Evolutionary conservation across 2,113 vertebrate species (phyloP).

Genomic region (Hiodon alosoides): DNA sequence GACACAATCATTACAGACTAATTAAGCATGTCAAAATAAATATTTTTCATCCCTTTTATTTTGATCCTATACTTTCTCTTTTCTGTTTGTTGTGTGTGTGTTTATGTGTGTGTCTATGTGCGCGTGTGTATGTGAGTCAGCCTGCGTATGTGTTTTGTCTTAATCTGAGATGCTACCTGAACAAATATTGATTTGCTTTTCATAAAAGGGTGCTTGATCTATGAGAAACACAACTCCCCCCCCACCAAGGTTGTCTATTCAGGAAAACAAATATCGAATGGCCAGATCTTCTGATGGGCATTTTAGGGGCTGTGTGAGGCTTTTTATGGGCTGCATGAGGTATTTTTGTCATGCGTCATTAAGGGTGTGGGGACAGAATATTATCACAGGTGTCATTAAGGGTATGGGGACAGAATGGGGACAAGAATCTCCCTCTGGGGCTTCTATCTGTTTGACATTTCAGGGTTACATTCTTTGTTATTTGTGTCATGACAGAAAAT

Average conservation of each 20-base stretch:
- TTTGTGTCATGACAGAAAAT: no score
- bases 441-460: no score
- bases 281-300: neutral
- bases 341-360: no score
- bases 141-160: neutral
- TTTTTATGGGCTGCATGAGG: no score
- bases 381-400: no score
- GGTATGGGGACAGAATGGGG: no score
- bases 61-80: neutral
- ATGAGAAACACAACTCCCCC: slow-evolving; percentile 42
- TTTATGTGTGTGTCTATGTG: slow-evolving; percentile 10
- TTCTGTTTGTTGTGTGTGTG: neutral
- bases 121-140: slow-evolving; percentile 4
- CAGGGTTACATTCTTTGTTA: no score
- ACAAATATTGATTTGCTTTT: slow-evolving; percentile 62
- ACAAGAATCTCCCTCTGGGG: no score
- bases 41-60: neutral
- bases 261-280: slow-evolving; percentile 20
- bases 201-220: slow-evolving; percentile 59
- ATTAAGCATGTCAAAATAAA: neutral
- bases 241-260: slow-evolving; percentile 61
- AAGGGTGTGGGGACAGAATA: no score
- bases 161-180: slow-evolving; percentile 41
- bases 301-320: no score
- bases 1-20: neutral